phyloP scores from a whole-genome alignment of 2,113 vertebrate genomes.

The Nesogale talazaci region DNA sequence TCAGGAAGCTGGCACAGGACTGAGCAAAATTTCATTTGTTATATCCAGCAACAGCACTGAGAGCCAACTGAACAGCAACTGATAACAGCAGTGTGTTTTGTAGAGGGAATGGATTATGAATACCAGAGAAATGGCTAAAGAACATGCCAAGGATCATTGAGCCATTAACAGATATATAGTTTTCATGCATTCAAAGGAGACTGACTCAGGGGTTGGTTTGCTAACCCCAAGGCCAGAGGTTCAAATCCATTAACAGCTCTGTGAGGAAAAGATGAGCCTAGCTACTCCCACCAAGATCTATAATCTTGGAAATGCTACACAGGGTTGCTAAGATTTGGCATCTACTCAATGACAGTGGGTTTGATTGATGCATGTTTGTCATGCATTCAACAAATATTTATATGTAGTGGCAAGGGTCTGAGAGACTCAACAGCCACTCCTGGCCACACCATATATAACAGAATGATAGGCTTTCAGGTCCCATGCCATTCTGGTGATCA shows the following conservation, averaged over 20 bases:
- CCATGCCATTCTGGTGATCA: too few species aligned
- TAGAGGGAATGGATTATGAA: neutral
- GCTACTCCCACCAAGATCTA: too few species aligned
- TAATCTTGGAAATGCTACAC: too few species aligned
- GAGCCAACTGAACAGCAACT: neutral
- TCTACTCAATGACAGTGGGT: too few species aligned
- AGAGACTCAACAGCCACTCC: neutral
- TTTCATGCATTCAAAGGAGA: neutral
- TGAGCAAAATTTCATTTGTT: neutral
- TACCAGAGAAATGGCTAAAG: neutral
- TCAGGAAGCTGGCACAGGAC: neutral
- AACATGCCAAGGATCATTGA: neutral
- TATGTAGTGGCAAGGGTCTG: neutral
- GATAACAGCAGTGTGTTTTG: neutral
- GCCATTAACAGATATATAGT: neutral
- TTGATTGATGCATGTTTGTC: too few species aligned
- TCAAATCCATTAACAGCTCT: too few species aligned
- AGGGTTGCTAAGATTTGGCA: too few species aligned
- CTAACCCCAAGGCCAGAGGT: too few species aligned
- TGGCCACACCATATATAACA: too few species aligned
- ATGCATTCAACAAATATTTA: neutral
- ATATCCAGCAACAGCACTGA: neutral
- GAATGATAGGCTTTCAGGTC: too few species aligned
- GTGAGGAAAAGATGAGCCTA: too few species aligned
- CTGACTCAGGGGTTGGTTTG: too few species aligned